Evolutionary conservation across 2,797 vertebrate genomes (phyloP).

Genomic region (Glossophaga mutica): DNA sequence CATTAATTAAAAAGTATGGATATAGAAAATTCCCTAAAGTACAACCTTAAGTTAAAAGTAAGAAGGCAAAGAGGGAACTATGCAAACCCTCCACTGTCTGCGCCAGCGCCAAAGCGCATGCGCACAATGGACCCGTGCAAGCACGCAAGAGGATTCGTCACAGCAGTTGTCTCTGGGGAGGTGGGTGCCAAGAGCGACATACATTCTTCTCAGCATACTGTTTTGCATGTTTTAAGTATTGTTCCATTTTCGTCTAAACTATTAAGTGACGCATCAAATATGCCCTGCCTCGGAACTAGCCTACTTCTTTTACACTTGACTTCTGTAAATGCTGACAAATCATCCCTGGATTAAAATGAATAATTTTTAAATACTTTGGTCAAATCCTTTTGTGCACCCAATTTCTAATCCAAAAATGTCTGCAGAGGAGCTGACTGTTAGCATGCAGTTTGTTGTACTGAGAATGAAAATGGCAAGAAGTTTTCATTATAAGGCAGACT

Average conservation of each 20-base stretch:
- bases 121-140: fast-evolving
- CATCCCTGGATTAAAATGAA: not conserved
- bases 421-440: not conserved
- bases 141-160: fast-evolving
- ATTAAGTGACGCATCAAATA: not conserved
- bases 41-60: not conserved
- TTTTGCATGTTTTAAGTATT: not conserved
- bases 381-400: not conserved
- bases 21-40: not conserved
- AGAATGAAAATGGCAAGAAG: not conserved
- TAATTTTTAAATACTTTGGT: not conserved
- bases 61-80: not conserved
- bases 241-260: not conserved
- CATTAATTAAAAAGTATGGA: not conserved
- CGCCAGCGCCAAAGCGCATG: fast-evolving
- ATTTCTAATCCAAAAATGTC: not conserved
- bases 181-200: not conserved
- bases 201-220: not conserved
- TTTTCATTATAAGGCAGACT: not conserved
- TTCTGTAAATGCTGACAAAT: not conserved
- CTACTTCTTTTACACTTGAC: not conserved
- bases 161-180: not conserved
- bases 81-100: no score
- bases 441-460: not conserved
- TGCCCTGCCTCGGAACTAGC: not conserved